Evolutionary conservation across 2,113 vertebrate genomes (phyloP), one percentile per base, ranked within the genome.

Genomic region (Peromyscus maniculatus): DNA sequence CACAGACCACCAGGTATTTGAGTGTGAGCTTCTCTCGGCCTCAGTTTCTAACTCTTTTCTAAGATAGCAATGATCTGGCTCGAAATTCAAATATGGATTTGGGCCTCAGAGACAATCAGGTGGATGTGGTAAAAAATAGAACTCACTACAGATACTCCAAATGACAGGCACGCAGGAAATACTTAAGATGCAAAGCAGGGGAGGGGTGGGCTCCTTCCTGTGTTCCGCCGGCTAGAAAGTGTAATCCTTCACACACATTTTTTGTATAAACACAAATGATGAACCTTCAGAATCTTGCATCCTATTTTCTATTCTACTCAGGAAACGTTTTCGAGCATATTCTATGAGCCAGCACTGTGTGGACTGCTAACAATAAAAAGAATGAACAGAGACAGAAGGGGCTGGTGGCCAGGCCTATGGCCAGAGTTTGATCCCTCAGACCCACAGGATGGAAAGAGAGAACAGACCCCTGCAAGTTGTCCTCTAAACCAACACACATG

Each of bases 61-160:
- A 49, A 91, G 49, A 64, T 15, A 94, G 0, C 91, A 91, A 92
- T 15, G 78, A 74, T 71, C 22, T 93, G 33, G 57, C 78, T 96
- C 15, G 26, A 87, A 91, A 72, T 87, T 31, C 78, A 43, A 67
- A 36, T 79, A 67, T 74, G 33, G 88, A 72, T 79, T 86, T 26
- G 89, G 52, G 87, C 62, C n/a, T n/a, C 69, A 19, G 59, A 92
- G 36, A 92, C 77, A 95, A 46, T n/a, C 28, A 88, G 15, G 86
- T 31, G 55, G 71, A 10, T 36, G 5, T n/a, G 5, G 46, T 21
- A 13, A 36, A 36, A 91, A 95, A 74, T 71, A 88, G 91, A 91
- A 91, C 46, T 91, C 75, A 74, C 72, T 64, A 82, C 16, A 72
- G 43, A 55, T 39, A 52, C 72, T 66, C 72, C 72, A 93, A 89